These are phyloP conservation scores for Tympanoctomys barrerae DNA, from an alignment of 2,797 vertebrate genomes.

Conservation along the genomic window DNA sequence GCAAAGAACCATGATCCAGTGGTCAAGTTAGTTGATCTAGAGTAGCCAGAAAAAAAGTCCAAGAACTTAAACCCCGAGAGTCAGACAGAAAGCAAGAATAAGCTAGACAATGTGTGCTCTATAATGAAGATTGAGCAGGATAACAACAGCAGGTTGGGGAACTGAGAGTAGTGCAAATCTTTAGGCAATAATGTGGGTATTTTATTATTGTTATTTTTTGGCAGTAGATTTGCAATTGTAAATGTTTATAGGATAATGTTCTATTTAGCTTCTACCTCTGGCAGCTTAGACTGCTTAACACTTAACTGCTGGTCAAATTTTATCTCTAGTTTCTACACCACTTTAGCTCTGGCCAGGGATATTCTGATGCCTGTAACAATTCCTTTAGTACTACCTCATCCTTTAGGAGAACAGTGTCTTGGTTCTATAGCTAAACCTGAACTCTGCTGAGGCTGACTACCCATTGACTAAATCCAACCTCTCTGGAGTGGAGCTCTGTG, in stretches of 20 bases:
- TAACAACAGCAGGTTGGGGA: not conserved
- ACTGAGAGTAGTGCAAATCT: not conserved
- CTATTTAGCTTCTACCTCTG: constrained; percentile 59
- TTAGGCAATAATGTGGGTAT: not conserved
- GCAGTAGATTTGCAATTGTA: constrained; percentile 52
- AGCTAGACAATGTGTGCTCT: not conserved
- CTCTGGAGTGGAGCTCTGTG: not conserved
- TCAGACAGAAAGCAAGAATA: not conserved
- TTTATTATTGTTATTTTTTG: constrained; percentile 67
- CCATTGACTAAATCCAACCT: not conserved
- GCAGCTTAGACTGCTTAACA: constrained; percentile 69
- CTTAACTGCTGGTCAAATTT: constrained; percentile 41
- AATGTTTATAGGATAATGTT: constrained; percentile 70
- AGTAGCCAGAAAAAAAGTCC: not conserved
- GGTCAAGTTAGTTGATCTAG: not conserved
- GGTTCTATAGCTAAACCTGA: not conserved
- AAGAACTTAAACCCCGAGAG: not conserved
- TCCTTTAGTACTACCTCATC: not conserved
- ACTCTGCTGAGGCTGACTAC: not conserved
- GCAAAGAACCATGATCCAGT: not conserved
- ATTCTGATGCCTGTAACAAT: not conserved
- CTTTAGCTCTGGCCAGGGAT: not conserved
- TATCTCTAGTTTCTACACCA: constrained; percentile 33
- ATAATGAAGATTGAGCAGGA: not conserved
- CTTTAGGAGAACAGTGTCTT: not conserved